phyloP scores from a whole-genome alignment of 2,113 vertebrate species.

The Tinamus guttatus region DNA sequence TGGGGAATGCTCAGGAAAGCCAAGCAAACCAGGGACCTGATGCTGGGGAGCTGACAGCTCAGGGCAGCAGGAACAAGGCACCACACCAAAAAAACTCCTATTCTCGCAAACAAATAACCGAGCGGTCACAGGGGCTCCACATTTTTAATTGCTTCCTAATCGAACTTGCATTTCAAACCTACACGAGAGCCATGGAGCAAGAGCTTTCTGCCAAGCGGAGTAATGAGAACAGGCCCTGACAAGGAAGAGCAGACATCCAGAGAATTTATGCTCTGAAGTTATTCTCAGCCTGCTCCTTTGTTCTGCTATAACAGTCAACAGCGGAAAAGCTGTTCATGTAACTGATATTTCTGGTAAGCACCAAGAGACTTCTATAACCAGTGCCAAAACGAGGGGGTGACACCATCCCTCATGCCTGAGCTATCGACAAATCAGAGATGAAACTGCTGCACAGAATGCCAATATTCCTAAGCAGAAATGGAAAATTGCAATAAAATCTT shows the following conservation, averaged over 20 bases:
- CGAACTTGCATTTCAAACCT: not conserved
- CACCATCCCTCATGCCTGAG: not conserved
- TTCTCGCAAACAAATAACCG: not conserved
- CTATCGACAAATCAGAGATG: constrained; percentile 64
- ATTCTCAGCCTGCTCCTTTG: not conserved
- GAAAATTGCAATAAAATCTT: constrained; percentile 82
- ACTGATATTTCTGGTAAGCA: not conserved
- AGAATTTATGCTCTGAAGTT: not conserved
- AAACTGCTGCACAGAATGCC: constrained; percentile 77
- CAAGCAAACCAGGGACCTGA: not conserved
- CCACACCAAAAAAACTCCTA: not conserved
- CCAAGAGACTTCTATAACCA: not conserved
- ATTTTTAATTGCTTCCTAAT: not conserved
- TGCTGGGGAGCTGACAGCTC: not conserved
- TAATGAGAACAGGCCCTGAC: not conserved
- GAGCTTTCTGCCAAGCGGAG: not conserved
- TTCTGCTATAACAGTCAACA: not conserved
- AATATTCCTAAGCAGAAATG: constrained; percentile 76
- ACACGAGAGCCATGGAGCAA: not conserved
- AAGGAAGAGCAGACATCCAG: not conserved
- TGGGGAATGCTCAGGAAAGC: not conserved
- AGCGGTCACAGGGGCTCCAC: not conserved
- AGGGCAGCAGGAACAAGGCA: not conserved
- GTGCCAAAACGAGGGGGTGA: not conserved
- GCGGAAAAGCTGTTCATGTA: not conserved